Evolutionary conservation across 2,113 vertebrate species (phyloP), one percentile per base, ranked within the genome.

Genomic region (Kryptolebias marmoratus): DNA sequence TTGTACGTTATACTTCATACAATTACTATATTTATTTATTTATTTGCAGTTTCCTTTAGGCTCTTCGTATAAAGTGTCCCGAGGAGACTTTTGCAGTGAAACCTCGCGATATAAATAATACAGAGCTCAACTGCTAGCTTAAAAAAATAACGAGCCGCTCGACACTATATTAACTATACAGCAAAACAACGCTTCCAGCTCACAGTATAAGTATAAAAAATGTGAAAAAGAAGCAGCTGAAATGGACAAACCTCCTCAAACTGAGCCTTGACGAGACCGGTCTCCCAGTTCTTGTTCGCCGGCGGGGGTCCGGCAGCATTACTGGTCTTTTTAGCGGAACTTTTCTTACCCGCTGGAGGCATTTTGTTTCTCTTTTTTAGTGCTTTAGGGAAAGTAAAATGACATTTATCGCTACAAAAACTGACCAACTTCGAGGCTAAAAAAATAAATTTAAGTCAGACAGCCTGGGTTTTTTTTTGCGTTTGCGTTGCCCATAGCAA

Each of bases 181-280:
- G 4, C 15, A 36, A 36, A 39, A 18, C 39, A 5, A 42, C 30
- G 52, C 22, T 27, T 36, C 31, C 31, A 32, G 18, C 57, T 11
- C n/a, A 1, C 2, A 0, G 42, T 0, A 30, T 7, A 54, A 27
- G 39, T 44, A 11, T 22, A 28, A 68, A 11, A 0, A 0, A 6
- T 5, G 5, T 42, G 5, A 56, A 1, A 58, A 9, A 53, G 8
- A 1, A 4, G 27, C 5, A n/a, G 45, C 0, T 28, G 11, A 57
- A 48, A 44, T 1, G 22, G 18, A 47, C 85, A 50, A 77, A 91
- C 91, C 91, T 90, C 88, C 15, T 88, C 75, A 57, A 92, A 82
- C 27, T 15, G 64, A 1, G 73, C 88, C n/a, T 1, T 57, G 30
- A 4, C 64, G 9, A 92, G 84, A 45, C 13, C 85, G 5, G 71